Evolutionary conservation across 2,888 invertebrate species (phyloP).

Genomic region (Drosophila kokeensis): DNA sequence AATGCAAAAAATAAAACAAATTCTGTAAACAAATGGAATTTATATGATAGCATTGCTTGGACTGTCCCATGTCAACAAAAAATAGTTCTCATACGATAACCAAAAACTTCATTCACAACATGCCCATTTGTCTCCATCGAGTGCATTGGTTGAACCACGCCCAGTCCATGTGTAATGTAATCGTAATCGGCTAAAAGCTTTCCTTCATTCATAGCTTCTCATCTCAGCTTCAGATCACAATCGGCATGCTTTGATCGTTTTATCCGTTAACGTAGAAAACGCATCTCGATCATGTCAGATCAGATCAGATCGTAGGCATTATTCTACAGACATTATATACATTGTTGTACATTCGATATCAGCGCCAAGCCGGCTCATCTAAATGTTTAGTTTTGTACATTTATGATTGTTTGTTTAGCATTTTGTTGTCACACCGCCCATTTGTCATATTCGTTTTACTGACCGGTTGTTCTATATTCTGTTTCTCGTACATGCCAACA

Average conservation of each 20-base stretch:
- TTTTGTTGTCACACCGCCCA: slow-evolving; percentile 39
- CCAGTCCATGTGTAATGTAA: slow-evolving; percentile 22
- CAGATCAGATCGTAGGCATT: slow-evolving; percentile 11
- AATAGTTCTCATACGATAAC: slow-evolving; percentile 17
- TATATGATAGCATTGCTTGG: slow-evolving; percentile 31
- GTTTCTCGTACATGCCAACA: slow-evolving; percentile 66
- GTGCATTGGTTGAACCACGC: slow-evolving; percentile 46
- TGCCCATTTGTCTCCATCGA: slow-evolving; percentile 34
- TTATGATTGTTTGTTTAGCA: slow-evolving; percentile 47
- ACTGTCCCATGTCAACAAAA: slow-evolving; percentile 12
- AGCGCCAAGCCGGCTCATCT: slow-evolving; percentile 46
- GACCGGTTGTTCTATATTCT: slow-evolving; percentile 65
- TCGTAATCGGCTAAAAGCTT: slow-evolving; percentile 37
- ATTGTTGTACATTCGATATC: slow-evolving; percentile 54
- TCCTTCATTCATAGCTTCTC: slow-evolving; percentile 26
- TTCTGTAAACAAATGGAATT: slow-evolving; percentile 10
- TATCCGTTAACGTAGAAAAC: slow-evolving; percentile 41
- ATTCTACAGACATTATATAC: slow-evolving; percentile 39
- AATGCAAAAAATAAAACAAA: slow-evolving; percentile 8
- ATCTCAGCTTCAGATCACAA: slow-evolving; percentile 29
- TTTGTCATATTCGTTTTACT: slow-evolving; percentile 51
- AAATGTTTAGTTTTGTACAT: slow-evolving; percentile 34
- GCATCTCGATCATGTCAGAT: slow-evolving; percentile 33
- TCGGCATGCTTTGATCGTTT: slow-evolving; percentile 68
- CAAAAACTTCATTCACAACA: slow-evolving; percentile 48